Evolutionary conservation across 2,113 vertebrate genomes (phyloP), one percentile per base, ranked within the genome.

Genomic region (Microtus oregoni): DNA sequence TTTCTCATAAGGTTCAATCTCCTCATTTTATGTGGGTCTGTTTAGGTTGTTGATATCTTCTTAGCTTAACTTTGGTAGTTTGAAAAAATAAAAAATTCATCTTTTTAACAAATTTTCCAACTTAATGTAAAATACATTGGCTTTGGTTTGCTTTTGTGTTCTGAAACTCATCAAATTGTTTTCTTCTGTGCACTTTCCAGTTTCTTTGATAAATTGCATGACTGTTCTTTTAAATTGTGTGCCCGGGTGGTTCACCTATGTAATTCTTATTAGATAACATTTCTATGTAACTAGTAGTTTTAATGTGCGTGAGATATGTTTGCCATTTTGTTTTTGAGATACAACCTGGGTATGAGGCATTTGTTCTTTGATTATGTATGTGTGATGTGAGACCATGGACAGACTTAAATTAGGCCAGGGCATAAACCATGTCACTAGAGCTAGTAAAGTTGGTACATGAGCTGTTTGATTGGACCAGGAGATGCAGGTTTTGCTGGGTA

Each of bases 311-410:
- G 96, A 98, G 98, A 96, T 96, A 97, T 3, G 13, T 82, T n/a
- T 13, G 94, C 88, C 97, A 94, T 97, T 98, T 94, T 95, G 96
- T 98, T 98, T 97, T 96, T 81, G 95, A 98, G 98, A 83, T 63
- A 13, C 41, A 3, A 63, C 13, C 12, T 83, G 58, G 20, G 20
- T n/a, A 61, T 41, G n/a, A 41, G 35, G 24, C 63, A 28, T 41
- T 41, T 3, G 7, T 61, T 83, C 79, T 41, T 41, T 83, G 22
- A n/a, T 63, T 83, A 24, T 28, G 79, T 61, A 7, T 83, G 22
- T 63, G 12, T 83, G 22, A 38, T 63, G n/a, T 63, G 22, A 83
- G 13, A 83, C 38, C 61, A 17, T 63, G 12, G 79, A 17, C n/a
- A 41, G 55, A 1, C 55, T 61, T 14, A 26, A 1, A 61, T 38